These are phyloP conservation scores for Botia almorhae DNA, from an alignment of 2,797 vertebrate genomes.

Conservation along the genomic window DNA sequence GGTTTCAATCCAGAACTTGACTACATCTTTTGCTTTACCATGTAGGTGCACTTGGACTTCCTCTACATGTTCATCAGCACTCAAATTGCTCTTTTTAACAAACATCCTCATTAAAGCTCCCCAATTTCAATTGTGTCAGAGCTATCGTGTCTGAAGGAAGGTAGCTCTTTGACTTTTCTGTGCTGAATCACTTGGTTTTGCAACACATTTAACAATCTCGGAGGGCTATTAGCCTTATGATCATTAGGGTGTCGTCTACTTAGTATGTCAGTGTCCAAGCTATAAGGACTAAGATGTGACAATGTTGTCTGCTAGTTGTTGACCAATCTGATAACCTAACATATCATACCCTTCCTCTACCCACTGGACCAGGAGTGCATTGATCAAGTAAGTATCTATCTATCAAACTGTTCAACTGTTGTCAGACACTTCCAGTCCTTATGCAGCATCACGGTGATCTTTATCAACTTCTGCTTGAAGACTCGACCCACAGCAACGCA, in stretches of 20 bases:
- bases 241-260: background rate
- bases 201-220: background rate
- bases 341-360: conserved; percentile 6
- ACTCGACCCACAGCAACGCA: too few species aligned
- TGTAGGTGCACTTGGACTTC: background rate
- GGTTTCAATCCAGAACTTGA: too few species aligned
- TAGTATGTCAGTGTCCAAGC: background rate
- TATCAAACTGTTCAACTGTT: too few species aligned
- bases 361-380: background rate
- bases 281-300: background rate
- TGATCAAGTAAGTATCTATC: conserved; percentile 1
- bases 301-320: conserved; percentile 20
- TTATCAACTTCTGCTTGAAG: too few species aligned
- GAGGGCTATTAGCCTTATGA: background rate
- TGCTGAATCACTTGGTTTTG: background rate
- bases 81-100: background rate
- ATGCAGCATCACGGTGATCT: too few species aligned
- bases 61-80: background rate
- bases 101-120: conserved; percentile 28
- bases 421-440: too few species aligned
- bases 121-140: conserved; percentile 1
- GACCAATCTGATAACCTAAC: conserved; percentile 3
- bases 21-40: background rate
- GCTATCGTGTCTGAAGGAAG: conserved; percentile 1
- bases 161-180: conserved; percentile 20